A percentile compares a stretch with the other conserved stretches of the same genome.
phyloP scores from a whole-genome alignment of 2,113 vertebrate genomes.

The Stomatorhinus ivindoensis region DNA sequence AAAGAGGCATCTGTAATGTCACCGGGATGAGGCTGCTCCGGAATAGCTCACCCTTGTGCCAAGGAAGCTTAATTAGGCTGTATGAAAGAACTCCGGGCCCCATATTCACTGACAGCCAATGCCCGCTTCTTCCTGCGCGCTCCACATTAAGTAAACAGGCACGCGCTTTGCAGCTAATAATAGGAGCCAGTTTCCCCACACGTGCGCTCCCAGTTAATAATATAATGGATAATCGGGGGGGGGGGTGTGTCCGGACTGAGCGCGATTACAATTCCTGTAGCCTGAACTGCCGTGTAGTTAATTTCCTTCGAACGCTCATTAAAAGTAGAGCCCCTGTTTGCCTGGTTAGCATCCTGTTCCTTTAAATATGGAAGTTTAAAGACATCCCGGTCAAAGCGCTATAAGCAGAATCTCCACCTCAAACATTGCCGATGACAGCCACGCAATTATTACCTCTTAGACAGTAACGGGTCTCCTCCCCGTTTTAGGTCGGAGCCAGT shows the following conservation, averaged over 20 bases:
- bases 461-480: slow-evolving; percentile 58
- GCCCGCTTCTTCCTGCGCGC: not conserved
- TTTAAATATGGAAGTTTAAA: slow-evolving; percentile 21
- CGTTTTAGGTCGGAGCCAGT: slow-evolving; percentile 54
- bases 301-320: not conserved
- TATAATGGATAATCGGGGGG: not conserved
- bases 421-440: slow-evolving; percentile 51
- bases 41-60: not conserved
- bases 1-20: slow-evolving; percentile 27
- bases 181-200: slow-evolving; percentile 1
- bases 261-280: not conserved
- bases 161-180: not conserved
- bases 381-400: slow-evolving; percentile 27
- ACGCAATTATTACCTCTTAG: slow-evolving; percentile 66
- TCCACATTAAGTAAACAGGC: not conserved
- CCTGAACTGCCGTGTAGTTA: not conserved
- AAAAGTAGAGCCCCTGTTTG: not conserved
- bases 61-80: slow-evolving; percentile 32
- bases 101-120: slow-evolving; percentile 12
- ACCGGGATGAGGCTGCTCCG: slow-evolving; percentile 13
- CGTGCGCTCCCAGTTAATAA: not conserved
- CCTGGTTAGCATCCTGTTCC: not conserved
- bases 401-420: slow-evolving; percentile 45
- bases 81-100: slow-evolving; percentile 22
- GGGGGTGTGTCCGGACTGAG: not conserved